Percentiles rank a stretch among this genome's conserved stretches.
These are phyloP conservation scores for Porites lutea DNA, from an alignment of 64 coral and sea anemone species.

Conservation along the genomic window DNA sequence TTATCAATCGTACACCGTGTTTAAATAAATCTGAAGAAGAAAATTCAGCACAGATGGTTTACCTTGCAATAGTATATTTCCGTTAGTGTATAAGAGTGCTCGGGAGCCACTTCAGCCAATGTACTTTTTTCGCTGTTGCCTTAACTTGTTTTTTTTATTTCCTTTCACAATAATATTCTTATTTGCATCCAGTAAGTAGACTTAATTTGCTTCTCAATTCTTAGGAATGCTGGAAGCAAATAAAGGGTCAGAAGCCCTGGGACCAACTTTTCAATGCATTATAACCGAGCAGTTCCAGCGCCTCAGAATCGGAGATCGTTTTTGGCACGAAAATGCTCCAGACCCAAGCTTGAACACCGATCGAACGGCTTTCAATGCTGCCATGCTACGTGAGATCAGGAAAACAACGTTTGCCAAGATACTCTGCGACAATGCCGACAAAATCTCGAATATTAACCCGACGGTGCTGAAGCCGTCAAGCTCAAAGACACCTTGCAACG, in stretches of 20 bases:
- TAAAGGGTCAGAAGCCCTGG: slow-evolving; percentile 11
- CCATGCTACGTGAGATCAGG: slow-evolving; percentile 4
- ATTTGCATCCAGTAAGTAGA: neutral
- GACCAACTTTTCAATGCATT: slow-evolving; percentile 48
- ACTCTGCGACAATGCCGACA: slow-evolving; percentile 23
- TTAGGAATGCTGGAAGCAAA: neutral
- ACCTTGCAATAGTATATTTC: no score
- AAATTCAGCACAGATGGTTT: no score
- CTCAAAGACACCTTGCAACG: neutral
- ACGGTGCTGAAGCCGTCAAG: neutral
- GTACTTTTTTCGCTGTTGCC: no score
- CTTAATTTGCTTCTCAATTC: neutral
- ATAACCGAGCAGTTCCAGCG: slow-evolving; percentile 52
- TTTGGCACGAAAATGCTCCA: slow-evolving; percentile 43
- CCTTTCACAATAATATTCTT: no score
- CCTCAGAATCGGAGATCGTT: slow-evolving; percentile 54
- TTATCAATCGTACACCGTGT: no score
- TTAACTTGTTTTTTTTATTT: no score
- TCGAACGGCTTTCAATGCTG: slow-evolving; percentile 15
- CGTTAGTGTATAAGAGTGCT: no score
- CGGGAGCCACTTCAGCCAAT: no score
- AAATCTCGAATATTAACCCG: neutral
- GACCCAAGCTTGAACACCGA: neutral
- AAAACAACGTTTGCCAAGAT: slow-evolving; percentile 21
- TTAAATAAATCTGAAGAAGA: no score